A percentile compares a stretch with the other conserved stretches of the same genome.
Conservation (phyloP, 1,140 invertebrate genomes). For the Brachionus rubens region DNA sequence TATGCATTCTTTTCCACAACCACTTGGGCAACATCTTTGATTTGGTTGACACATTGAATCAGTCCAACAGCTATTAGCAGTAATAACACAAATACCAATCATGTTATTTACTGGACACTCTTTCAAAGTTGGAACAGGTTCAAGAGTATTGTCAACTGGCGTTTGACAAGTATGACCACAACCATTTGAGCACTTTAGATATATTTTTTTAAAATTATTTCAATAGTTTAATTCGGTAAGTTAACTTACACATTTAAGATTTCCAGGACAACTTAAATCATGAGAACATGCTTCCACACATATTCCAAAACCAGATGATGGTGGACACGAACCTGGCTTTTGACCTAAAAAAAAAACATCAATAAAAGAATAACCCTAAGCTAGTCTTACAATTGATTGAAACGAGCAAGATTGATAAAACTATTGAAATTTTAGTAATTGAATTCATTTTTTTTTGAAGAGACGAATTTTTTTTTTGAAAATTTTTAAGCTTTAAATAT, state of each 20-base stretch:
- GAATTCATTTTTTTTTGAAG: too few species aligned
- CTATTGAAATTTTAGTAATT: too few species aligned
- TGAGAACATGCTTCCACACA: not conserved
- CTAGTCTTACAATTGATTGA: not conserved
- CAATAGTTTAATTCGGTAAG: not conserved
- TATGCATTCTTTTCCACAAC: slow-evolving; percentile 22
- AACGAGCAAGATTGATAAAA: not conserved
- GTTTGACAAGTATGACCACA: not conserved
- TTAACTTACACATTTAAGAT: slow-evolving; percentile 1
- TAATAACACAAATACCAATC: slow-evolving; percentile 7
- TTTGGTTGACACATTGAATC: slow-evolving; percentile 12
- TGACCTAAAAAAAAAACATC: not conserved
- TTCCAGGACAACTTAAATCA: slow-evolving; percentile 7
- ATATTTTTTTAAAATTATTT: too few species aligned
- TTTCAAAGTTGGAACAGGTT: not conserved
- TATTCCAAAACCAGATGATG: slow-evolving; percentile 10
- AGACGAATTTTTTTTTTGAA: too few species aligned
- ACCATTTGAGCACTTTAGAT: slow-evolving; percentile 21
- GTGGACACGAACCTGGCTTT: slow-evolving; percentile 16
- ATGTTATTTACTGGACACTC: not conserved
- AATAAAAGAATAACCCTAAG: not conserved
- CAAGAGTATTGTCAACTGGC: not conserved
- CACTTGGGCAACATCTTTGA: slow-evolving; percentile 29
- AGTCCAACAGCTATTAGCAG: not conserved
- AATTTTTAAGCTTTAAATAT: too few species aligned